Percentiles rank a stretch among this genome's conserved stretches.
Conservation (phyloP, 2,797 vertebrate species). For the Luscinia megarhynchos region DNA sequence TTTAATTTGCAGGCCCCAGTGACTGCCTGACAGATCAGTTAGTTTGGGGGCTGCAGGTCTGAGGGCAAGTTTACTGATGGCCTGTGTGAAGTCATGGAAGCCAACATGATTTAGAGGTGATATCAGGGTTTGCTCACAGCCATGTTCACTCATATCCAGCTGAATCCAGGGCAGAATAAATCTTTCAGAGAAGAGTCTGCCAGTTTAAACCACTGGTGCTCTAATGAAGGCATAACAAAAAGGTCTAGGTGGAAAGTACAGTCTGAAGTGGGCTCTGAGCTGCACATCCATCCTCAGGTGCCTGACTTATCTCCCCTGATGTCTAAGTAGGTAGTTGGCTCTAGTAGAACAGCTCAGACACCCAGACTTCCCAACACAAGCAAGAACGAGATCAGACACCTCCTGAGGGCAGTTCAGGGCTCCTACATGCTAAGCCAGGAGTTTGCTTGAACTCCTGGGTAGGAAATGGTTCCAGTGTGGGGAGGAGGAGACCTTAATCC, state of each 20-base stretch:
- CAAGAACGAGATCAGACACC: slow-evolving; percentile 5
- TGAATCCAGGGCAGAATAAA: background rate
- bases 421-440: slow-evolving; percentile 9
- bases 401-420: background rate
- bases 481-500: background rate
- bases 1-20: background rate
- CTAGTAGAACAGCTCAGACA: background rate
- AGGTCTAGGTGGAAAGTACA: background rate
- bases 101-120: background rate
- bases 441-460: background rate
- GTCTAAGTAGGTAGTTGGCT: background rate
- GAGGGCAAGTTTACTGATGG: background rate
- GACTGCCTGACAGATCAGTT: background rate
- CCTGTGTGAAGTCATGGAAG: background rate
- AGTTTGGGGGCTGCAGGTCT: background rate
- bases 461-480: background rate
- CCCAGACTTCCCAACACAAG: slow-evolving; percentile 28
- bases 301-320: background rate
- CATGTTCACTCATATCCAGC: background rate
- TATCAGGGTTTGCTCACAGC: background rate
- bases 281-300: background rate
- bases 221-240: background rate
- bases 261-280: background rate
- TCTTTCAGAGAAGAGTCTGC: background rate
- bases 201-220: background rate